A percentile compares a stretch with the other conserved stretches of the same genome.
Conservation (phyloP, 2,797 vertebrate species). For the Toxotes lorentzi region DNA sequence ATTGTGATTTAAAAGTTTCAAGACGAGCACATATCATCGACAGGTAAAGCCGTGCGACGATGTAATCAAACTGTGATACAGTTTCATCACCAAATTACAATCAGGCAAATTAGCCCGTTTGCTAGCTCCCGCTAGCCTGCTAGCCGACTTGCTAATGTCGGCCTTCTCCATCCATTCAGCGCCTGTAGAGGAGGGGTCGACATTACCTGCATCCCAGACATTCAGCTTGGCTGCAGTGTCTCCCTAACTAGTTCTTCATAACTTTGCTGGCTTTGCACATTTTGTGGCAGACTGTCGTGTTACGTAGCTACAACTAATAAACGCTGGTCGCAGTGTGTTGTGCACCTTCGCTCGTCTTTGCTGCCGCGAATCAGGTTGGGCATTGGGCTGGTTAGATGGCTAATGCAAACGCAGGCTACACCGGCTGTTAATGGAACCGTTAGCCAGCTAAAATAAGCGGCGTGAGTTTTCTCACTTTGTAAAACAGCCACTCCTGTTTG, state of each 20-base stretch:
- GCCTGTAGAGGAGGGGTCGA: constrained; percentile 43
- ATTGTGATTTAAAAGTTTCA: constrained; percentile 32
- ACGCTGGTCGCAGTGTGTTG: constrained; percentile 9
- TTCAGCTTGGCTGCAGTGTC: neutral
- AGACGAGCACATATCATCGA: constrained; percentile 20
- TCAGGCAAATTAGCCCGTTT: constrained; percentile 78
- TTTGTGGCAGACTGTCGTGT: neutral
- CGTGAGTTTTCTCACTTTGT: neutral
- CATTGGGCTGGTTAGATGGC: constrained; percentile 49
- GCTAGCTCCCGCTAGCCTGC: constrained; percentile 70
- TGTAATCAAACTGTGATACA: constrained; percentile 1
- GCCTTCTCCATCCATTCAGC: constrained; percentile 79
- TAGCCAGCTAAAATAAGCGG: constrained; percentile 18
- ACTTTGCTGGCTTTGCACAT: neutral
- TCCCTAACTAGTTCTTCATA: neutral
- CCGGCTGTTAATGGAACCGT: neutral
- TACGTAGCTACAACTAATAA: neutral
- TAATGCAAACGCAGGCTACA: constrained; percentile 32
- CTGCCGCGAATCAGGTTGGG: constrained; percentile 13
- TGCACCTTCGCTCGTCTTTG: constrained; percentile 11
- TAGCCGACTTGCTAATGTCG: constrained; percentile 76
- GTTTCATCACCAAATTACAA: constrained; percentile 68
- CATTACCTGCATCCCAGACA: constrained; percentile 30
- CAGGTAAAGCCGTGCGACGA: constrained; percentile 61
- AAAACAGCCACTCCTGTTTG: fast-evolving